Conservation (phyloP, 2,888 invertebrate species). For the Eilema depressum region DNA sequence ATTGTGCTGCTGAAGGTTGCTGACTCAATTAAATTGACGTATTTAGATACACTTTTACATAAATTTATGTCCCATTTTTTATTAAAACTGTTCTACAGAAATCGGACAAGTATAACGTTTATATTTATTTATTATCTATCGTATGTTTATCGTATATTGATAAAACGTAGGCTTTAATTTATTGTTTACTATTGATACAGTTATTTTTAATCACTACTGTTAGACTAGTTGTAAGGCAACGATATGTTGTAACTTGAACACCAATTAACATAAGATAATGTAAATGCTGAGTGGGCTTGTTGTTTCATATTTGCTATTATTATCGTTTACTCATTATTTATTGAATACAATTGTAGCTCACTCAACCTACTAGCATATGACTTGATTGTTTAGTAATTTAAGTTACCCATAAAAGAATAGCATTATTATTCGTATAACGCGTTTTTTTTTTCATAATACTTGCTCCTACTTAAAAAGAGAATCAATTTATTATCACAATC, state of each 20-base stretch:
- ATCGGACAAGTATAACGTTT: conserved; percentile 30
- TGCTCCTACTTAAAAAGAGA: conserved; percentile 2
- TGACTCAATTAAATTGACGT: conserved; percentile 52
- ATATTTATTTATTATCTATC: conserved; percentile 46
- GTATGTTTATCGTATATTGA: conserved; percentile 42
- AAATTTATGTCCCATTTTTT: conserved; percentile 19
- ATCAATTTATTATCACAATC: background rate
- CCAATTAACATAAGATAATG: conserved; percentile 62
- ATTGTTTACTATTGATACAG: conserved; percentile 42
- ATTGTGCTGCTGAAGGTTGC: conserved; percentile 45
- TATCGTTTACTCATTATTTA: background rate
- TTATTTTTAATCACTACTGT: conserved; percentile 40
- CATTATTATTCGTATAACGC: conserved; percentile 13
- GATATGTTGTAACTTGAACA: conserved; percentile 69
- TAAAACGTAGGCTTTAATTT: conserved; percentile 50
- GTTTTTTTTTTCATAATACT: conserved; percentile 10
- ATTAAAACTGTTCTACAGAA: conserved; percentile 31
- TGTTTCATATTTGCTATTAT: conserved; percentile 16
- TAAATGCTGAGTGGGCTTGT: conserved; percentile 34
- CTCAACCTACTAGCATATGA: conserved; percentile 8
- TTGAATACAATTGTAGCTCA: background rate
- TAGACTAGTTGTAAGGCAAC: conserved; percentile 43
- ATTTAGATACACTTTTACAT: conserved; percentile 37
- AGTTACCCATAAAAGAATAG: conserved; percentile 21
- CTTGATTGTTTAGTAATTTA: conserved; percentile 17